Percentiles rank a stretch among this genome's conserved stretches.
phyloP scores from a whole-genome alignment of 2,113 vertebrate genomes.

The Tragelaphus strepsiceros region DNA sequence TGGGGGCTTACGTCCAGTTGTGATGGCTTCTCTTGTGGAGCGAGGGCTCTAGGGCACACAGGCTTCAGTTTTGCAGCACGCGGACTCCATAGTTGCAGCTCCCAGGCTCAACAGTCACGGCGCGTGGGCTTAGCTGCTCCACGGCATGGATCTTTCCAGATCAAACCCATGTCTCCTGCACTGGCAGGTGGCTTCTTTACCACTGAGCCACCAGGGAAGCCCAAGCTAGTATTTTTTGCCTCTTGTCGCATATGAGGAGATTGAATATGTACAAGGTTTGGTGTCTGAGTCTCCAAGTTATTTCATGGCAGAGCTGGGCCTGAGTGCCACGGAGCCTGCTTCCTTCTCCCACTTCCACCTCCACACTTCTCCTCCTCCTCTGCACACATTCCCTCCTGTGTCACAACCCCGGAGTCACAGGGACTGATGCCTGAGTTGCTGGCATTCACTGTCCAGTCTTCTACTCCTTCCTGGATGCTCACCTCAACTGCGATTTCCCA shows the following conservation, averaged over 20 bases:
- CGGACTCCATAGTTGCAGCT: not conserved
- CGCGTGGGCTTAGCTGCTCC: not conserved
- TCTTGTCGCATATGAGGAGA: not conserved
- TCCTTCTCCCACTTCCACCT: not conserved
- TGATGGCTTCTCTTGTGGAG: not conserved
- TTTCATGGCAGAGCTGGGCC: not conserved
- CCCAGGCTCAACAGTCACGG: fast-evolving
- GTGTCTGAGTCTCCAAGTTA: not conserved
- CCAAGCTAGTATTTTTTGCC: not conserved
- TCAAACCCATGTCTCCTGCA: not conserved
- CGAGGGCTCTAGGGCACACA: not conserved
- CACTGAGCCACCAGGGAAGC: not conserved
- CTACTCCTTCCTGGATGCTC: not conserved
- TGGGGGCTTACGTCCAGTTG: not conserved
- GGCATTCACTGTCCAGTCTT: not conserved
- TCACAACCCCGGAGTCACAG: not conserved
- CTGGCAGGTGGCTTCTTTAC: not conserved
- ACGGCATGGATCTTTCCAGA: fast-evolving
- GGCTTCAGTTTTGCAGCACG: not conserved
- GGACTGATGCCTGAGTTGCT: not conserved
- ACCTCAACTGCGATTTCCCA: not conserved
- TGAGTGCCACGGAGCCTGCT: not conserved
- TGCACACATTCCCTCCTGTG: not conserved
- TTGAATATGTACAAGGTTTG: not conserved
- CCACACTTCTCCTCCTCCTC: fast-evolving